Evolutionary conservation across 2,797 vertebrate genomes (phyloP), one percentile per base, ranked within the genome.

Genomic region (Balearica regulorum): DNA sequence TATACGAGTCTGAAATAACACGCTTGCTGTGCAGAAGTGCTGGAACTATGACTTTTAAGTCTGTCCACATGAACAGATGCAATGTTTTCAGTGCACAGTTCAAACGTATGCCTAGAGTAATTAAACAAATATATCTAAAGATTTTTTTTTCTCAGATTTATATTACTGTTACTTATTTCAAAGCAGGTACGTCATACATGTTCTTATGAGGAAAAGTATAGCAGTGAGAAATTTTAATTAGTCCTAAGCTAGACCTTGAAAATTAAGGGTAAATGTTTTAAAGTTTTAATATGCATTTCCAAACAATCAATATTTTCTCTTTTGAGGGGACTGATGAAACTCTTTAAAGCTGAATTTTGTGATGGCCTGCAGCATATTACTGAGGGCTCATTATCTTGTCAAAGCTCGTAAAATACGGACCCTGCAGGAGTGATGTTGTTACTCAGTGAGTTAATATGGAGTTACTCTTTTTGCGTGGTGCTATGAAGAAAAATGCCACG

Each of bases 381-480:
- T 62, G 62, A 88, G 87, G 89, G 90, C 95, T 97, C 83, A 79
- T 97, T 97, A 90, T 94, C 79, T 96, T 96, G 95, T 97, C 97
- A 95, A 95, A 96, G 90, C 93, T 94, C 24, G 25, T 96, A 96
- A 95, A 96, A 68, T 69, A 62, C 0, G 3, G 78, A 73, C 87
- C 78, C 96, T 96, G 94, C 86, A 94, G 93, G 93, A 96, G 35
- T 66, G 43, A 80, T 96, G 44, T 24, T 94, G 89, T 46, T 93
- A 94, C 93, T 96, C 88, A 70, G 49, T 53, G 37, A 88, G 86
- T 92, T 89, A 89, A 83, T 87, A 61, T n/a, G 49, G 92, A 95
- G 62, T 72, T 64, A 35, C 75, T 80, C 60, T 46, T 58, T 75
- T 82, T 57, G 26, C 60, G 13, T 61, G 51, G 57, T 57, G 61